Evolutionary conservation across 2,113 vertebrate species (phyloP).

Genomic region (Tupaia tana): DNA sequence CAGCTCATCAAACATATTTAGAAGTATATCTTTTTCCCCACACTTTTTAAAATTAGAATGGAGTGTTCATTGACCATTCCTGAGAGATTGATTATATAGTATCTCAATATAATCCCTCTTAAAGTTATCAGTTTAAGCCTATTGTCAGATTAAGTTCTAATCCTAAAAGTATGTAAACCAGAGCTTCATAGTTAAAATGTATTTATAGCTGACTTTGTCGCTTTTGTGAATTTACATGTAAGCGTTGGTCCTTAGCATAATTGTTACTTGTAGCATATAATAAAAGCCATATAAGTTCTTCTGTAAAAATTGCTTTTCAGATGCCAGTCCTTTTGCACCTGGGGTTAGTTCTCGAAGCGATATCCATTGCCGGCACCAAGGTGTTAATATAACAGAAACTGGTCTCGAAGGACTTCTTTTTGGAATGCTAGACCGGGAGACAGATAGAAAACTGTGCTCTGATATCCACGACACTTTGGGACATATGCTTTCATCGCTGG

Average conservation of each 20-base stretch:
- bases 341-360: conserved; percentile 85
- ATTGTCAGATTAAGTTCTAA: conserved; percentile 55
- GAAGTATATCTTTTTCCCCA: not conserved
- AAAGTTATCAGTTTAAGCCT: not conserved
- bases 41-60: not conserved
- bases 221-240: not conserved
- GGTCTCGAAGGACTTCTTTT: conserved; percentile 98
- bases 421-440: conserved; percentile 98
- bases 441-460: conserved; percentile 96
- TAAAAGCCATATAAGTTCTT: conserved; percentile 23
- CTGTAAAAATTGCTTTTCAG: conserved; percentile 82
- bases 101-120: conserved; percentile 25
- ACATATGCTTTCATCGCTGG: conserved; percentile 98
- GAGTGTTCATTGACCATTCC: conserved; percentile 23
- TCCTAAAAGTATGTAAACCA: not conserved
- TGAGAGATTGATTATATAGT: conserved; percentile 25
- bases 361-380: conserved; percentile 86
- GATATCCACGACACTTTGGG: conserved; percentile 99
- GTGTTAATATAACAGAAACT: conserved; percentile 97
- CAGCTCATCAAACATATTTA: not conserved
- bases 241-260: conserved; percentile 9
- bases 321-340: conserved; percentile 84
- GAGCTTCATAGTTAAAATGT: conserved; percentile 4
- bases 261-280: not conserved
- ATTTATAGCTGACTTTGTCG: conserved; percentile 23